These are phyloP conservation scores for Bombus breviceps DNA, from an alignment of 1,140 invertebrate genomes.

Conservation along the genomic window DNA sequence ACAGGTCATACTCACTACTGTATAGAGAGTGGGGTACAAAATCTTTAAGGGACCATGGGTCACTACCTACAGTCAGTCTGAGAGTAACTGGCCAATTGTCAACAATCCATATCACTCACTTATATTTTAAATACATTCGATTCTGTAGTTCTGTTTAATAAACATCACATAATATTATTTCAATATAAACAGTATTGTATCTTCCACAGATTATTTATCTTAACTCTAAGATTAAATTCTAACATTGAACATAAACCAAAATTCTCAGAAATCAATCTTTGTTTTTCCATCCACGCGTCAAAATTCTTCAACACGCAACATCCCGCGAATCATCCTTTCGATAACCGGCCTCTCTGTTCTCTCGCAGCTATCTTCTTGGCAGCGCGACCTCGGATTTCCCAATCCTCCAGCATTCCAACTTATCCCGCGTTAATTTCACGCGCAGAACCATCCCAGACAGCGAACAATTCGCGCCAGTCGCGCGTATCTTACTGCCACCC, in stretches of 20 bases:
- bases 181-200: too few relatives aligned
- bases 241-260: background rate
- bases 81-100: too few relatives aligned
- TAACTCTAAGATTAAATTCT: too few relatives aligned
- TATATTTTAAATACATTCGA: too few relatives aligned
- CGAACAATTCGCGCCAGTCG: constrained; percentile 23
- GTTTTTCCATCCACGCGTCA: background rate
- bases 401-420: background rate
- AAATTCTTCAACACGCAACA: background rate
- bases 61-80: too few relatives aligned
- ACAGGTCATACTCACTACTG: too few relatives aligned
- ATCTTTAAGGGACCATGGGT: too few relatives aligned
- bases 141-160: too few relatives aligned
- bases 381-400: constrained; percentile 7
- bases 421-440: constrained; percentile 20
- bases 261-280: background rate
- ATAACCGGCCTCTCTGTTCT: background rate
- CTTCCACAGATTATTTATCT: too few relatives aligned
- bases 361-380: background rate
- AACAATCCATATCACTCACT: too few relatives aligned
- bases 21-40: too few relatives aligned
- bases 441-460: constrained; percentile 9
- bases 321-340: background rate
- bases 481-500: constrained; percentile 29
- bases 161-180: too few relatives aligned